Evolutionary conservation across 2,113 vertebrate genomes (phyloP).

Genomic region (Calidris pygmaea): DNA sequence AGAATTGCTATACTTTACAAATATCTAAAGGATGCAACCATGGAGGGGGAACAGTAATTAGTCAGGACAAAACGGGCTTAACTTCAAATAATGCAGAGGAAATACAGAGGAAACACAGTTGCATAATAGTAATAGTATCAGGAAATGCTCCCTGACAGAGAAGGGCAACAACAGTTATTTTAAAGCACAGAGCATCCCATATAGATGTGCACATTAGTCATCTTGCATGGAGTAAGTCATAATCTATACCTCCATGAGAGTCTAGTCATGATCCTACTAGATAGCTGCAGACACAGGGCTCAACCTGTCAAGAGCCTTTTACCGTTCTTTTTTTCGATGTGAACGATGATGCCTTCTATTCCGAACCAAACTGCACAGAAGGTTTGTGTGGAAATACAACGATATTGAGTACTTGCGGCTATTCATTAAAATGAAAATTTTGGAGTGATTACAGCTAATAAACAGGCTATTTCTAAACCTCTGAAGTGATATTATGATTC

Average conservation of each 20-base stretch:
- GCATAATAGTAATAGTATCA: neutral
- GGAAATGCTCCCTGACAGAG: neutral
- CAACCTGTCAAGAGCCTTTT: neutral
- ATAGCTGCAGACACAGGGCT: neutral
- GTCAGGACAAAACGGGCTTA: neutral
- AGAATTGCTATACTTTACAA: neutral
- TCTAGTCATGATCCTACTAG: neutral
- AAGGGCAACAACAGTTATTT: neutral
- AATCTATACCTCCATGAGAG: neutral
- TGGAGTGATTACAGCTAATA: slow-evolving; percentile 45
- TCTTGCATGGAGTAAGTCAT: fast-evolving
- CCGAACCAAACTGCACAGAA: neutral
- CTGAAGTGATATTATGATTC: neutral
- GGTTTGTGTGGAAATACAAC: neutral
- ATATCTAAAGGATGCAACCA: neutral
- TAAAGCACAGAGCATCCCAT: neutral
- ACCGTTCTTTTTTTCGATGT: neutral
- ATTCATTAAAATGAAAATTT: neutral
- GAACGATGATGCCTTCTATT: neutral
- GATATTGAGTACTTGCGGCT: neutral
- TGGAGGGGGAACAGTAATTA: neutral
- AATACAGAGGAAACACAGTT: neutral
- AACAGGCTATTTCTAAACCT: slow-evolving; percentile 2
- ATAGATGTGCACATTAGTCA: neutral
- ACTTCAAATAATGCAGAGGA: neutral